These are phyloP conservation scores for Anser cygnoides DNA, from an alignment of 2,113 vertebrate genomes.

Conservation along the genomic window DNA sequence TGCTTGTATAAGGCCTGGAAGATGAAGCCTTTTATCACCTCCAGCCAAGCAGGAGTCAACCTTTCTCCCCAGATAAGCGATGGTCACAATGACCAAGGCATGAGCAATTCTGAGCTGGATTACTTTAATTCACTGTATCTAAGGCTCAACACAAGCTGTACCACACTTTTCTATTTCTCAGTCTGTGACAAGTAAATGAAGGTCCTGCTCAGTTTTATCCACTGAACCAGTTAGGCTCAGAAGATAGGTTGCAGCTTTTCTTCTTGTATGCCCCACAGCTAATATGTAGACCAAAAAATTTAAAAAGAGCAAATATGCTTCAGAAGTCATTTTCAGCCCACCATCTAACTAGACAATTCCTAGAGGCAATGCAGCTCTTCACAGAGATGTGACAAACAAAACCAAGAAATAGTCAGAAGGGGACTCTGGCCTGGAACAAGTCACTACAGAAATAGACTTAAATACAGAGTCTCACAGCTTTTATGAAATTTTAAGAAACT, in stretches of 20 bases:
- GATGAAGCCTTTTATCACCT: constrained; percentile 33
- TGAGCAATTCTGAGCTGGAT: not conserved
- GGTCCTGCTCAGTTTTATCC: not conserved
- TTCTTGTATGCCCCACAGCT: not conserved
- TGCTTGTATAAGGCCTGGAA: not conserved
- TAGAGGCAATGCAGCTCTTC: not conserved
- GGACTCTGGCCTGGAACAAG: not conserved
- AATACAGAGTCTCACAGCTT: not conserved
- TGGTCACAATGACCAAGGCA: constrained; percentile 23
- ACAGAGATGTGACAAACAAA: not conserved
- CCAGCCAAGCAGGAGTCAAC: constrained; percentile 10
- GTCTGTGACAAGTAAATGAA: not conserved
- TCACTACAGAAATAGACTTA: not conserved
- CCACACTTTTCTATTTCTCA: not conserved
- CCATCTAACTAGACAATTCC: not conserved
- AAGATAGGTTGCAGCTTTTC: not conserved
- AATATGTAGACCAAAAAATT: not conserved
- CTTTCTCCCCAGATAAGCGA: constrained; percentile 22
- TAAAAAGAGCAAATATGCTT: not conserved
- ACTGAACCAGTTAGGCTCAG: not conserved
- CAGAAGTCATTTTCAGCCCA: not conserved
- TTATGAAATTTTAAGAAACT: not conserved
- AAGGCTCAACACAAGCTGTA: not conserved
- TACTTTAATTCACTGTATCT: not conserved
- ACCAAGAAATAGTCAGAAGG: not conserved